A percentile compares a stretch with the other conserved stretches of the same genome.
phyloP scores from a whole-genome alignment of 2,113 vertebrate genomes.

The Capra hircus region DNA sequence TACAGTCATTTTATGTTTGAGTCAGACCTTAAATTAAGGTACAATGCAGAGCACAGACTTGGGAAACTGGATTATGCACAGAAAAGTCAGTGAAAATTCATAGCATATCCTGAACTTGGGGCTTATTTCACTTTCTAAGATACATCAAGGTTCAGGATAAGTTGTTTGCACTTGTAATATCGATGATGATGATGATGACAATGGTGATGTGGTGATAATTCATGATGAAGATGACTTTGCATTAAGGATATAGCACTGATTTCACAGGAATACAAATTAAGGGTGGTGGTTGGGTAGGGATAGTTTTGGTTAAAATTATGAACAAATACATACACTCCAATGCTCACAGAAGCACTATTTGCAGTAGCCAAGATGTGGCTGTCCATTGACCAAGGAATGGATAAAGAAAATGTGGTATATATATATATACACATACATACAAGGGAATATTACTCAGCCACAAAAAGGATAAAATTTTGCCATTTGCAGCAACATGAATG shows the following conservation, averaged over 20 bases:
- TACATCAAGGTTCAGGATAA: neutral
- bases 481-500: neutral
- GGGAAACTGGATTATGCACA: neutral
- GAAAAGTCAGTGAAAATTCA: neutral
- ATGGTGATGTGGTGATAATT: neutral
- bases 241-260: neutral
- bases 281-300: neutral
- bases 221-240: neutral
- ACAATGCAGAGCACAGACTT: neutral
- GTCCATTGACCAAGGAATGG: neutral
- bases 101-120: neutral
- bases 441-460: neutral
- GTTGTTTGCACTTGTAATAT: neutral
- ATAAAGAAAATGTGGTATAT: neutral
- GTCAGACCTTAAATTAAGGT: constrained; percentile 7
- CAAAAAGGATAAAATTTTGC: neutral
- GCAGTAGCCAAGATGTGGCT: neutral
- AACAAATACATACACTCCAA: neutral
- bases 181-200: neutral
- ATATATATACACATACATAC: too few relatives aligned
- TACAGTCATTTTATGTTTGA: constrained; percentile 29
- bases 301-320: neutral
- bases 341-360: neutral
- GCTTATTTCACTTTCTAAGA: neutral
- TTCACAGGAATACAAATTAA: neutral